phyloP scores from a whole-genome alignment of 2,888 invertebrate genomes.

The Agrochola lychnidis region DNA sequence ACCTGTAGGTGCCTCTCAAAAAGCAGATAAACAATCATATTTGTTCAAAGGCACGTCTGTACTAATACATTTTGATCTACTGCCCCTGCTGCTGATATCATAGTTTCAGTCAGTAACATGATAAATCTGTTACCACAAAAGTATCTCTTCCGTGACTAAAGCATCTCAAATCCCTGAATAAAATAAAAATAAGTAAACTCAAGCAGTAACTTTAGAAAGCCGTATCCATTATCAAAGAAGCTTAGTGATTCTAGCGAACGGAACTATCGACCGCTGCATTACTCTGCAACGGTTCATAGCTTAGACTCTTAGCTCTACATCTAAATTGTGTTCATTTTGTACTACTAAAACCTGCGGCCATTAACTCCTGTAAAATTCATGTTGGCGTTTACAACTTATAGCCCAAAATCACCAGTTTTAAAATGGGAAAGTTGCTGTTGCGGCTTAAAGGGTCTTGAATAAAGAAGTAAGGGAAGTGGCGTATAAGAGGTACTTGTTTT shows the following conservation, averaged over 20 bases:
- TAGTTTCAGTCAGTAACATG: neutral
- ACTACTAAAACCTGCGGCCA: slow-evolving; percentile 63
- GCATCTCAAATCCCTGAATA: slow-evolving; percentile 38
- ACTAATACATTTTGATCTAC: neutral
- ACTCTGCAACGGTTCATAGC: slow-evolving; percentile 63
- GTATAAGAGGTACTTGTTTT: neutral
- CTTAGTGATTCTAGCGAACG: slow-evolving; percentile 52
- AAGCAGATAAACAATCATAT: neutral
- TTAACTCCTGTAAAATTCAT: slow-evolving; percentile 66
- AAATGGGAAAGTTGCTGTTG: slow-evolving; percentile 38
- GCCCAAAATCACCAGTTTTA: slow-evolving; percentile 56
- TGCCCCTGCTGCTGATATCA: neutral
- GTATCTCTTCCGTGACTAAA: slow-evolving; percentile 15
- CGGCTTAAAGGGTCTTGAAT: slow-evolving; percentile 40
- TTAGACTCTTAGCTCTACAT: slow-evolving; percentile 54
- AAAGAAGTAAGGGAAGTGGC: slow-evolving; percentile 14
- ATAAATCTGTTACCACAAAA: slow-evolving; percentile 23
- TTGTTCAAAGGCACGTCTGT: too few species aligned
- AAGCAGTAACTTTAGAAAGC: slow-evolving; percentile 63
- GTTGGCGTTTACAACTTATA: slow-evolving; percentile 62
- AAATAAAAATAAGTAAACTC: slow-evolving; percentile 57
- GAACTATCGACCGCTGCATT: slow-evolving; percentile 74
- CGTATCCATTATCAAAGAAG: slow-evolving; percentile 68
- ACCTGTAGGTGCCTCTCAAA: neutral
- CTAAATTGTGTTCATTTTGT: slow-evolving; percentile 73